A percentile compares a stretch with the other conserved stretches of the same genome.
Conservation (phyloP, 2,888 invertebrate species). For the Chaetogeoica ovagalla region DNA sequence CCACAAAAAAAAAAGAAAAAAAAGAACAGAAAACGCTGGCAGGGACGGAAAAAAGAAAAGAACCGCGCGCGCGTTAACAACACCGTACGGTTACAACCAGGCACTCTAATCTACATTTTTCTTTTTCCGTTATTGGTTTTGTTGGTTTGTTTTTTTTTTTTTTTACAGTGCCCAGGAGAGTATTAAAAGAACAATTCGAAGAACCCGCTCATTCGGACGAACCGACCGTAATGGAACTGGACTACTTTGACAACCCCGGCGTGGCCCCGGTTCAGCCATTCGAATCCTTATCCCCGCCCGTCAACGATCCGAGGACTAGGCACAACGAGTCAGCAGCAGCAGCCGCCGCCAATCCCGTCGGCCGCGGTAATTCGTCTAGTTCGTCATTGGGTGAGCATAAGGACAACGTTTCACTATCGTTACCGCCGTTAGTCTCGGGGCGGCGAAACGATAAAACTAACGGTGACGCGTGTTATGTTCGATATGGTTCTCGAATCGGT, state of each 20-base stretch:
- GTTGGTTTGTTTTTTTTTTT: no score
- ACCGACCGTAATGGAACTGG: constrained; percentile 60
- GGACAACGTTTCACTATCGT: neutral
- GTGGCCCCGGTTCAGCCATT: constrained; percentile 58
- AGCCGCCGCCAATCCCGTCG: neutral
- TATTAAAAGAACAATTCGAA: constrained; percentile 80
- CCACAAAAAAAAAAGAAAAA: no score
- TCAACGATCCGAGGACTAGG: constrained; percentile 36
- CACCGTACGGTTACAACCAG: no score
- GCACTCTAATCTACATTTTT: constrained; percentile 21
- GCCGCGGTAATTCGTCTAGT: constrained; percentile 25
- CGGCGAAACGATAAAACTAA: neutral
- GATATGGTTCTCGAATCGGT: constrained; percentile 12
- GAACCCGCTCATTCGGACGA: constrained; percentile 79
- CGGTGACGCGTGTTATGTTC: neutral
- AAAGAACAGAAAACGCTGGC: no score
- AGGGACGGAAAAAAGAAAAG: neutral
- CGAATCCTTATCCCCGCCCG: constrained; percentile 55
- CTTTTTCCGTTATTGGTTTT: constrained; percentile 37
- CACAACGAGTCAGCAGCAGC: constrained; percentile 26
- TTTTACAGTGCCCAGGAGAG: constrained; percentile 76
- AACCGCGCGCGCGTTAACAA: constrained; percentile 14
- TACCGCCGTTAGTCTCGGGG: neutral
- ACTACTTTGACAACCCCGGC: constrained; percentile 60
- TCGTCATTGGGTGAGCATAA: constrained; percentile 37